Conservation (phyloP, 1,140 invertebrate species). For the Heliconius eleuchia region DNA sequence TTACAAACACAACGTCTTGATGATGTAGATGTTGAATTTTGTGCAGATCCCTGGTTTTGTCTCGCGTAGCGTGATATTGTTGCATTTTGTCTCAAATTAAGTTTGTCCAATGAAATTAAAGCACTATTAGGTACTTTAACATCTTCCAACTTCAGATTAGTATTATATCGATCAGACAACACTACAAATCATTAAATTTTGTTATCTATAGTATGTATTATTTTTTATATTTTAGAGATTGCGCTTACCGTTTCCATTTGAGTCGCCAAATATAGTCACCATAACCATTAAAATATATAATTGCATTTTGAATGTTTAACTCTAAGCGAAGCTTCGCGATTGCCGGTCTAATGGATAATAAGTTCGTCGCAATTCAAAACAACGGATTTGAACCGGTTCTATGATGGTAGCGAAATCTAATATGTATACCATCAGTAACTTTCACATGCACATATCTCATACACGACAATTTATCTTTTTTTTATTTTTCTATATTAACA, state of each 20-base stretch:
- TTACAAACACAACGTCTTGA: conserved; percentile 63
- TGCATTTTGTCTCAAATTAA: conserved; percentile 47
- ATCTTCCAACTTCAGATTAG: neutral
- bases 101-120: conserved; percentile 48
- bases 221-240: neutral
- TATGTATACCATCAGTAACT: conserved; percentile 12
- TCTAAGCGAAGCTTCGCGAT: conserved; percentile 47
- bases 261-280: conserved; percentile 32
- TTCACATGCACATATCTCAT: neutral
- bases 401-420: conserved; percentile 41
- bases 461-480: neutral
- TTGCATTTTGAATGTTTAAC: conserved; percentile 45
- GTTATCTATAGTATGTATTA: neutral
- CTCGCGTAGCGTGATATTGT: conserved; percentile 43
- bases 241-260: conserved; percentile 40
- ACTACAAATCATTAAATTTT: neutral
- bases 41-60: conserved; percentile 46
- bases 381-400: conserved; percentile 67
- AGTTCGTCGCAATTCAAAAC: conserved; percentile 56
- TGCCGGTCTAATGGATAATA: conserved; percentile 55
- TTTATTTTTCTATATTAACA: neutral
- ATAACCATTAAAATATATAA: conserved; percentile 37
- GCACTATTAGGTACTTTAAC: conserved; percentile 56
- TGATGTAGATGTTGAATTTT: conserved; percentile 40
- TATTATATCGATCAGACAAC: neutral